A percentile compares a stretch with the other conserved stretches of the same genome.
These are phyloP conservation scores for Echeneis naucrates DNA, from an alignment of 2,797 vertebrate genomes.

Conservation along the genomic window DNA sequence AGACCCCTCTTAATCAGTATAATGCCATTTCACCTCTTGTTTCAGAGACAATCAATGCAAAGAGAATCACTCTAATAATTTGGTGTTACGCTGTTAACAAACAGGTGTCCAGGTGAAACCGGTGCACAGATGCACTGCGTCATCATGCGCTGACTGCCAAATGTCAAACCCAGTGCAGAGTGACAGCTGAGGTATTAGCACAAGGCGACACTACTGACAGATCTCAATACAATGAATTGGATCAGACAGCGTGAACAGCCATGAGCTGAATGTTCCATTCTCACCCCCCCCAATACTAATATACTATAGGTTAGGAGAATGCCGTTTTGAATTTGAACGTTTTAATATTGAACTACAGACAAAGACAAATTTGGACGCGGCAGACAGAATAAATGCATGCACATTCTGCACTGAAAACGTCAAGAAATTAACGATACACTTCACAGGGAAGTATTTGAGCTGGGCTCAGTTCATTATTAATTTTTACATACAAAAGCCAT, in stretches of 20 bases:
- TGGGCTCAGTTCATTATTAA: neutral
- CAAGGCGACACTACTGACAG: neutral
- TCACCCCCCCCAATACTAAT: neutral
- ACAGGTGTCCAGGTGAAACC: conserved; percentile 16
- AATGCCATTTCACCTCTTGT: conserved; percentile 47
- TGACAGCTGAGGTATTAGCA: conserved; percentile 3
- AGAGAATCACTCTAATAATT: conserved; percentile 48
- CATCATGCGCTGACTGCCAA: conserved; percentile 21
- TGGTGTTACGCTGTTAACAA: conserved; percentile 30
- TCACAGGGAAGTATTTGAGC: neutral
- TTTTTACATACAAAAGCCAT: neutral
- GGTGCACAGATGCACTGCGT: conserved; percentile 1
- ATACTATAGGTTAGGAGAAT: too few relatives aligned
- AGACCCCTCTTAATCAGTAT: conserved; percentile 52
- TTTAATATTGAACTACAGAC: too few relatives aligned
- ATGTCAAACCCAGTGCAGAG: conserved; percentile 22
- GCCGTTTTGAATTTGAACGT: neutral
- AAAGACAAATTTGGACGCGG: neutral
- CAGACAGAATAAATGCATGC: neutral
- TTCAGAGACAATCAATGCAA: conserved; percentile 55
- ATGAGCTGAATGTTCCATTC: neutral
- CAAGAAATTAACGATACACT: too few relatives aligned
- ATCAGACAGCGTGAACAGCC: neutral
- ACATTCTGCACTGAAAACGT: neutral
- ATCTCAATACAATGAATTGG: neutral